Evolutionary conservation across 2,113 vertebrate genomes (phyloP).

Genomic region (Nycticebus coucang): DNA sequence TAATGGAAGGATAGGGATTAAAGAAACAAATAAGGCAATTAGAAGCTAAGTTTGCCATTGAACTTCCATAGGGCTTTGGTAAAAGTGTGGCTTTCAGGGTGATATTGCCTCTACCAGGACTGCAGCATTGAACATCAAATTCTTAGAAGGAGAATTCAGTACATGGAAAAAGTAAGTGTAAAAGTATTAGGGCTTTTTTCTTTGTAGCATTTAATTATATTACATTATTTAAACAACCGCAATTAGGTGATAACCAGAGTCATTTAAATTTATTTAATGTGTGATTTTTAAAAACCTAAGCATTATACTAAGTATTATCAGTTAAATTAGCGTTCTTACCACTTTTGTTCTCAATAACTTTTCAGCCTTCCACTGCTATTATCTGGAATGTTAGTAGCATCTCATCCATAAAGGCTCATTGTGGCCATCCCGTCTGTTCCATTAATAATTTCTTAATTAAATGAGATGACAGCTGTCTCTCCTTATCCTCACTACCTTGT

Average conservation of each 20-base stretch:
- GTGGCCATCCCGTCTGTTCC: conserved; percentile 51
- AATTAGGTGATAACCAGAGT: conserved; percentile 71
- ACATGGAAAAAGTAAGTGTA: background rate
- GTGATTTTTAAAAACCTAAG: conserved; percentile 72
- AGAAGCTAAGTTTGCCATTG: background rate
- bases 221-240: conserved; percentile 72
- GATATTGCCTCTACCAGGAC: background rate
- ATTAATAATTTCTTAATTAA: conserved; percentile 75
- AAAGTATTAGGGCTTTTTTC: conserved; percentile 45
- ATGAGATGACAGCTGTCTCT: conserved; percentile 62
- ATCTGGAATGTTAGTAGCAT: conserved; percentile 59
- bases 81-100: background rate
- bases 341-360: conserved; percentile 67
- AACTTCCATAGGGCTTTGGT: background rate
- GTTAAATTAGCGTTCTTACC: conserved; percentile 70
- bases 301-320: conserved; percentile 66
- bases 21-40: background rate
- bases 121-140: background rate
- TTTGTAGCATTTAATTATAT: conserved; percentile 53
- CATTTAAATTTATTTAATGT: conserved; percentile 72
- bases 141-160: background rate
- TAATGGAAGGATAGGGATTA: background rate
- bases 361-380: conserved; percentile 50
- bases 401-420: conserved; percentile 43
- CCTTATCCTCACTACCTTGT: conserved; percentile 49